Evolutionary conservation across 2,797 vertebrate genomes (phyloP).

Genomic region (Myotis myotis): DNA sequence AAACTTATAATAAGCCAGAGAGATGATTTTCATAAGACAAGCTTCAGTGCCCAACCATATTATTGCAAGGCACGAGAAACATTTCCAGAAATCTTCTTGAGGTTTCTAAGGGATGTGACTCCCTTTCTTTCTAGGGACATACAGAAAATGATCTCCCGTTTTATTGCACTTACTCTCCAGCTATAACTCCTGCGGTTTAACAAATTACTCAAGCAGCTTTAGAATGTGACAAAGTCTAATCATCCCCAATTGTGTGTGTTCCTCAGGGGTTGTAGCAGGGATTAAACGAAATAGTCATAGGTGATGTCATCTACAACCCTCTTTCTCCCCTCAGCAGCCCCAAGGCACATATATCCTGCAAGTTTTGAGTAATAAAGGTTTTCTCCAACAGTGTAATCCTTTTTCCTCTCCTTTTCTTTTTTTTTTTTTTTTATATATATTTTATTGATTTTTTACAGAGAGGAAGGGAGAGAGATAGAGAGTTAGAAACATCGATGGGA

Average conservation of each 20-base stretch:
- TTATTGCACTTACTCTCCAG: background rate
- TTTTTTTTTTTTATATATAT: too few species aligned
- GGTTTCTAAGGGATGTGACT: background rate
- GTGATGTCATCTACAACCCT: background rate
- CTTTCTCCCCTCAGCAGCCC: background rate
- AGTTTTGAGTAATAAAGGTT: background rate
- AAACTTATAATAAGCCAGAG: background rate
- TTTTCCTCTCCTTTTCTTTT: background rate
- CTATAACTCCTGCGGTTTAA: background rate
- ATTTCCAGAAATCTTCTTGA: background rate
- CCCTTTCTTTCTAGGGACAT: background rate
- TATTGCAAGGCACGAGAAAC: background rate
- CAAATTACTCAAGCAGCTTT: conserved; percentile 34
- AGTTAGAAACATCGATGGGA: too few species aligned
- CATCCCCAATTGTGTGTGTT: background rate
- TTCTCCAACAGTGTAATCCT: background rate
- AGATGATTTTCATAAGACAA: background rate
- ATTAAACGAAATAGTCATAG: background rate
- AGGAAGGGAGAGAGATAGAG: too few species aligned
- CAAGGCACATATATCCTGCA: background rate
- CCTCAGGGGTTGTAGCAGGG: background rate
- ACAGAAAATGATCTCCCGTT: background rate
- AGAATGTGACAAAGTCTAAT: background rate
- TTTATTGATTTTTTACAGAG: too few species aligned
- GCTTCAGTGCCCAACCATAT: background rate